Evolutionary conservation across 2,888 invertebrate genomes (phyloP).

Genomic region (Aphidius colemani): DNA sequence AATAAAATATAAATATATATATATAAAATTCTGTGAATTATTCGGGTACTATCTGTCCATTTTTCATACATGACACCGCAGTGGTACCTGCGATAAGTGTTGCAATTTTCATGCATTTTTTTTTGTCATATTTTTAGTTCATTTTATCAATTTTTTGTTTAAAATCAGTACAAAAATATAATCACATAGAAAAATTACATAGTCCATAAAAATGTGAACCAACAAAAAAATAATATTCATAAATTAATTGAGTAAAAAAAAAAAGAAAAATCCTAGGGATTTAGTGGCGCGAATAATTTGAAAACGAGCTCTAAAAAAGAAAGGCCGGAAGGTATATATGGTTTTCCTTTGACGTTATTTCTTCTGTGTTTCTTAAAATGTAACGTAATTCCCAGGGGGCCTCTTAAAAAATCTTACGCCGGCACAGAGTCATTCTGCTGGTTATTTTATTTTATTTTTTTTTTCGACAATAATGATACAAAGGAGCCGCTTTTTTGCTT

Average conservation of each 20-base stretch:
- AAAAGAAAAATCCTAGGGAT: conserved; percentile 15
- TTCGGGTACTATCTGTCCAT: too few species aligned
- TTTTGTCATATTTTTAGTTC: too few species aligned
- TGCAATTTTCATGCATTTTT: too few species aligned
- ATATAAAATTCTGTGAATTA: neutral
- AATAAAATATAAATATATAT: conserved; percentile 5
- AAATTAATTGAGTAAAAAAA: neutral
- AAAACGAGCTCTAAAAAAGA: neutral
- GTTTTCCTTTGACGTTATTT: conserved; percentile 25
- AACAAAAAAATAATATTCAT: neutral
- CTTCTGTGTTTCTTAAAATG: conserved; percentile 2
- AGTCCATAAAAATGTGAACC: neutral
- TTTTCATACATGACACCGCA: too few species aligned
- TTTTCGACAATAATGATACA: conserved; percentile 42
- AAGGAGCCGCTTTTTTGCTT: conserved; percentile 39
- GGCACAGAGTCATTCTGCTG: neutral
- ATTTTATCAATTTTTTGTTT: too few species aligned
- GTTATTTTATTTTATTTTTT: neutral
- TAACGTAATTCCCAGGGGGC: conserved; percentile 15
- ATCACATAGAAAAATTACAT: too few species aligned
- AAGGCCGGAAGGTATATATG: conserved; percentile 4
- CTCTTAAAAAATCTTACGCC: conserved; percentile 9
- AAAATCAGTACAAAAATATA: too few species aligned
- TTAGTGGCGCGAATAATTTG: conserved; percentile 26
- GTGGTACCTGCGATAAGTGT: too few species aligned